phyloP scores from a whole-genome alignment of 2,797 vertebrate genomes.

The Gymnothorax javanicus region DNA sequence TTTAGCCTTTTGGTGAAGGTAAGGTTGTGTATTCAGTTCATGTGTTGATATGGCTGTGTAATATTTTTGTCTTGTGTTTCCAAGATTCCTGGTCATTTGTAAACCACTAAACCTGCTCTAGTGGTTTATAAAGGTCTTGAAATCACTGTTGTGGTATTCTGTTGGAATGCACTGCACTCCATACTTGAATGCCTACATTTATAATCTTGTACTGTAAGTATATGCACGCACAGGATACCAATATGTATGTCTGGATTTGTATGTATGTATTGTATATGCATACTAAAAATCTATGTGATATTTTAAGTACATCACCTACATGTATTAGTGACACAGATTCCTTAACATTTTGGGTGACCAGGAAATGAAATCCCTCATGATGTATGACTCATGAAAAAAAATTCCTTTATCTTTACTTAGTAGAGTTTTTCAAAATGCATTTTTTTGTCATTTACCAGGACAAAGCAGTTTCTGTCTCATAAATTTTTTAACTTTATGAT shows the following conservation, averaged over 20 bases:
- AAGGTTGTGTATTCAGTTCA: constrained; percentile 8
- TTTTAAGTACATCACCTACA: constrained; percentile 77
- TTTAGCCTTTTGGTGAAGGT: constrained; percentile 21
- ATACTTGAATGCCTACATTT: constrained; percentile 67
- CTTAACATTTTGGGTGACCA: not conserved
- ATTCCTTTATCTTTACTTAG: not conserved
- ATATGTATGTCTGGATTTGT: constrained; percentile 65
- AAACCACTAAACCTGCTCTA: constrained; percentile 55
- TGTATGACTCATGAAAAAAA: not conserved
- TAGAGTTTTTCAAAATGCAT: not conserved
- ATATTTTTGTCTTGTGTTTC: constrained; percentile 22
- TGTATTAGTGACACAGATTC: constrained; percentile 41
- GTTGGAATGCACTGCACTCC: constrained; percentile 77
- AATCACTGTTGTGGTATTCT: constrained; percentile 46
- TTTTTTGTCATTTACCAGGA: not conserved
- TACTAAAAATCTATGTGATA: constrained; percentile 69
- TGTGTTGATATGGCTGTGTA: not conserved
- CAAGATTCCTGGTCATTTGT: constrained; percentile 32
- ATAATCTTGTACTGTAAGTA: constrained; percentile 72
- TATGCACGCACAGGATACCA: constrained; percentile 75
- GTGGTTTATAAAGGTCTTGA: constrained; percentile 67
- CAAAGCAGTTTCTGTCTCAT: not conserved
- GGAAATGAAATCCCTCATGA: not conserved
- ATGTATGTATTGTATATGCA: constrained; percentile 68
- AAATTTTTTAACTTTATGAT: not conserved